A percentile compares a stretch with the other conserved stretches of the same genome.
These are phyloP conservation scores for Paraplagusia blochii DNA, from an alignment of 2,113 vertebrate species.

Conservation along the genomic window DNA sequence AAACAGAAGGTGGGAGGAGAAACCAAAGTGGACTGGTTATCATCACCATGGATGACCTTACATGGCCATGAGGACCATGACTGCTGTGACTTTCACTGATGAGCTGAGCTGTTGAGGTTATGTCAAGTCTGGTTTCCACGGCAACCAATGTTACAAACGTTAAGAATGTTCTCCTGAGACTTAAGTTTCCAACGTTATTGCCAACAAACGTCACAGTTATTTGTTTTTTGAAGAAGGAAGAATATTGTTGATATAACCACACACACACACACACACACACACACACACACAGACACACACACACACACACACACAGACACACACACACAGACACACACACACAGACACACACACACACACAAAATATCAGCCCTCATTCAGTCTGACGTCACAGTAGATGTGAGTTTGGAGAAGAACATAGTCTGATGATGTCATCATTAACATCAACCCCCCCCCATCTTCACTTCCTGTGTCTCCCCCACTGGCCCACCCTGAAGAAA, in stretches of 20 bases:
- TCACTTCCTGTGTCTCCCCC: not conserved
- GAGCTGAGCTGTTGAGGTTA: slow-evolving; percentile 35
- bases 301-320: too few relatives aligned
- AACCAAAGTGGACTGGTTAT: slow-evolving; percentile 26
- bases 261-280: too few relatives aligned
- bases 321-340: too few relatives aligned
- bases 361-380: too few relatives aligned
- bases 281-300: too few relatives aligned
- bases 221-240: too few relatives aligned
- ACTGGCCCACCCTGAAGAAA: not conserved
- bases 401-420: too few relatives aligned
- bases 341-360: too few relatives aligned
- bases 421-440: too few relatives aligned
- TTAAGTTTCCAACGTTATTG: slow-evolving; percentile 5
- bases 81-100: slow-evolving; percentile 38
- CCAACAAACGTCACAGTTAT: slow-evolving; percentile 11
- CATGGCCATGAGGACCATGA: slow-evolving; percentile 52
- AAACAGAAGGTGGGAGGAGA: slow-evolving; percentile 25
- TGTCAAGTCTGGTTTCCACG: slow-evolving; percentile 49
- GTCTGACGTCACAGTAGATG: too few relatives aligned
- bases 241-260: too few relatives aligned
- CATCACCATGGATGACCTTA: slow-evolving; percentile 46
- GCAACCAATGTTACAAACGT: slow-evolving; percentile 1
- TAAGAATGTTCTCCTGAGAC: slow-evolving; percentile 19
- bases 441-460: slow-evolving; percentile 4